Conservation (phyloP, 30 jellyfish, hydroid and myxozoan genomes). For the Cassiopea andromeda region DNA sequence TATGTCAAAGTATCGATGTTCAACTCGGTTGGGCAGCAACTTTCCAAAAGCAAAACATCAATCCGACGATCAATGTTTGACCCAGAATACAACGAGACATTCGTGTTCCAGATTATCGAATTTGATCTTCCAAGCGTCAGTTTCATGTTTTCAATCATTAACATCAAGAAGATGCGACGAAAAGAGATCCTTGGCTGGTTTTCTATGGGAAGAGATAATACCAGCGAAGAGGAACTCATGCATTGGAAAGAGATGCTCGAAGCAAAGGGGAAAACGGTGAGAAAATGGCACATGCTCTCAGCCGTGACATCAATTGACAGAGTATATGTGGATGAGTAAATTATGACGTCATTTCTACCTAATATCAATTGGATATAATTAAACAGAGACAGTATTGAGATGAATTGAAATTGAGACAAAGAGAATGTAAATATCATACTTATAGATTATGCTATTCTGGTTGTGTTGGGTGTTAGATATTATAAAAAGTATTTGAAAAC, state of each 20-base stretch:
- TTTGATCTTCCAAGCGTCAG: conserved; percentile 97
- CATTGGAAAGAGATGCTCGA: conserved; percentile 99
- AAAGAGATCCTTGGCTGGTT: conserved; percentile 97
- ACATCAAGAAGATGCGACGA: conserved; percentile 94
- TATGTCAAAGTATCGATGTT: conserved; percentile 96
- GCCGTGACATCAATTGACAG: conserved; percentile 92
- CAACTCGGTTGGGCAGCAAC: conserved; percentile 97
- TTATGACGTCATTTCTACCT: background rate
- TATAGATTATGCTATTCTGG: background rate
- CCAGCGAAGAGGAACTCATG: conserved; percentile 92
- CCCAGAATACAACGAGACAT: conserved; percentile 97
- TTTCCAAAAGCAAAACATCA: conserved; percentile 97
- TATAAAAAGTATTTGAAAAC: too few relatives aligned
- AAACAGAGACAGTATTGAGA: background rate
- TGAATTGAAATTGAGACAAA: background rate
- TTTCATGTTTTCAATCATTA: conserved; percentile 89
- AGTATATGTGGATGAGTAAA: conserved; percentile 77
- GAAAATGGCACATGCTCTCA: conserved; percentile 94
- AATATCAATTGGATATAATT: background rate
- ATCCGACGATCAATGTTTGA: conserved; percentile 98
- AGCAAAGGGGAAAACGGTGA: conserved; percentile 91
- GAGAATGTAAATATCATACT: background rate
- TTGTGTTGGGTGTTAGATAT: background rate
- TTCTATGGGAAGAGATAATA: conserved; percentile 94
- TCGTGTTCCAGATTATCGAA: conserved; percentile 94